phyloP scores from a whole-genome alignment of 2,797 vertebrate species.

The Podargus strigoides region DNA sequence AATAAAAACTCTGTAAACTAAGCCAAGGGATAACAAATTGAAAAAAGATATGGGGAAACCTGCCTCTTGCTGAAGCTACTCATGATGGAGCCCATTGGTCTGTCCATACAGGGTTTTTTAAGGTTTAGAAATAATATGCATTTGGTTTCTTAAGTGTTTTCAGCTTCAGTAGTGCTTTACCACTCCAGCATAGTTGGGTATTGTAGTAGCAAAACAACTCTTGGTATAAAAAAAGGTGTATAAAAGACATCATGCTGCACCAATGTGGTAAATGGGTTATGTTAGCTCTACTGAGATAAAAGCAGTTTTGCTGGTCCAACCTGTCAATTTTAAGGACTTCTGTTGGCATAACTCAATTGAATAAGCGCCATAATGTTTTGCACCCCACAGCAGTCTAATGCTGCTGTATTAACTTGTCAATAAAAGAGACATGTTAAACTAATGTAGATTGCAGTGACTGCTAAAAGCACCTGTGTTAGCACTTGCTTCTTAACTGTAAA shows the following conservation, averaged over 20 bases:
- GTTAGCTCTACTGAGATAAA: not conserved
- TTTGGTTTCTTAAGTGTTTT: not conserved
- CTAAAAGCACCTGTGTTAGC: not conserved
- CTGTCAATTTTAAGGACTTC: not conserved
- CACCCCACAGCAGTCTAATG: not conserved
- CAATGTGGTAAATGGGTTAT: not conserved
- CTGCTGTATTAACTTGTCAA: not conserved
- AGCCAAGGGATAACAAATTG: not conserved
- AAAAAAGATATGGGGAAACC: not conserved
- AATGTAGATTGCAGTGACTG: not conserved
- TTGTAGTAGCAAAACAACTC: not conserved
- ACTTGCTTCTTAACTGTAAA: not conserved
- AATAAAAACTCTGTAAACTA: not conserved
- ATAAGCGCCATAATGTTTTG: not conserved
- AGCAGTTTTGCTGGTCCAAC: not conserved
- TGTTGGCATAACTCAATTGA: not conserved
- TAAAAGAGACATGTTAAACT: not conserved
- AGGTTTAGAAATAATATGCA: not conserved
- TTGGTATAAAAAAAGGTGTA: not conserved
- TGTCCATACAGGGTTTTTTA: not conserved
- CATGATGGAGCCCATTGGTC: accelerated
- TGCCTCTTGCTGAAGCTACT: not conserved
- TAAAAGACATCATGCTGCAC: not conserved
- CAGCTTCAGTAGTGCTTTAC: not conserved
- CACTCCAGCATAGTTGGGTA: not conserved